Conservation (phyloP, 1,140 invertebrate species). For the Drosophila nigrodunni region DNA sequence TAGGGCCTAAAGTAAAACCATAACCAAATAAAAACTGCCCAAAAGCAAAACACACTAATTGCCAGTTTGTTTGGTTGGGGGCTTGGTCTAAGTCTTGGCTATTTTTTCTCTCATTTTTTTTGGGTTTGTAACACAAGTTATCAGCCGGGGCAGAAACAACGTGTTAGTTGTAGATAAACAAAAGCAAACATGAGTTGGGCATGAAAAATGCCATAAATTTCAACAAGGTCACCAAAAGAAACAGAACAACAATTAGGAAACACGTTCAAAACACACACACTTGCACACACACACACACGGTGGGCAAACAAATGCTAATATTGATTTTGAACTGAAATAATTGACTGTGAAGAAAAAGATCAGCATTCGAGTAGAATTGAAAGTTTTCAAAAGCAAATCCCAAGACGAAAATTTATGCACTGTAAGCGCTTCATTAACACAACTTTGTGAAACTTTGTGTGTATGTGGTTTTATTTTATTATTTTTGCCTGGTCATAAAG, state of each 20-base stretch:
- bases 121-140: constrained; percentile 60
- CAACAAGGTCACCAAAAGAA: constrained; percentile 71
- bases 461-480: not conserved
- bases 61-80: constrained; percentile 24
- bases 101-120: not conserved
- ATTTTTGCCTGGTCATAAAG: constrained; percentile 17
- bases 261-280: constrained; percentile 20
- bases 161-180: constrained; percentile 75
- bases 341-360: constrained; percentile 25
- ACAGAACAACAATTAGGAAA: constrained; percentile 66
- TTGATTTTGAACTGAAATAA: constrained; percentile 65
- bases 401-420: constrained; percentile 39
- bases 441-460: constrained; percentile 46
- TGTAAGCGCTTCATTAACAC: constrained; percentile 72
- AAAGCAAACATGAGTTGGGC: constrained; percentile 26
- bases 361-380: constrained; percentile 26
- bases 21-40: constrained; percentile 31
- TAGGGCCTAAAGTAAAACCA: constrained; percentile 32
- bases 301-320: constrained; percentile 47
- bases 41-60: constrained; percentile 47
- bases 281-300: constrained; percentile 16
- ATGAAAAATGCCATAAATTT: constrained; percentile 73
- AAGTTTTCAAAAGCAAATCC: constrained; percentile 29
- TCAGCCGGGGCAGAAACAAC: constrained; percentile 40
- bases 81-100: not conserved